These are phyloP conservation scores for Lithophane leautieri DNA, from an alignment of 2,888 invertebrate species.

Conservation along the genomic window DNA sequence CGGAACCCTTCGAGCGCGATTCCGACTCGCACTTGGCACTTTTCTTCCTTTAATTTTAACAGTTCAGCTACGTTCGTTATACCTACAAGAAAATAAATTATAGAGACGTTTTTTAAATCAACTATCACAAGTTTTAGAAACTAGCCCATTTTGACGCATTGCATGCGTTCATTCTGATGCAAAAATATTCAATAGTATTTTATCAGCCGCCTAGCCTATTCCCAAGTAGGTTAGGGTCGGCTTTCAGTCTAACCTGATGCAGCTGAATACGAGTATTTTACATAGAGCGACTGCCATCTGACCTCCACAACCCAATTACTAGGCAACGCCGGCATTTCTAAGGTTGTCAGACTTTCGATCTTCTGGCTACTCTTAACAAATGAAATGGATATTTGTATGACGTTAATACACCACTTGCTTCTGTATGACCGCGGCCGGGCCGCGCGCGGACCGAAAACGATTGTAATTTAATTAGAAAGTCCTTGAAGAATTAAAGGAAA, in stretches of 20 bases:
- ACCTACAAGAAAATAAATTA: neutral
- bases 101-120: neutral
- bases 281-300: slow-evolving; percentile 5
- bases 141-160: neutral
- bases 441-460: no score
- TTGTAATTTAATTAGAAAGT: no score
- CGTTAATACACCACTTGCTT: neutral
- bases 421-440: no score
- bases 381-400: neutral
- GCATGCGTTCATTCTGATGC: slow-evolving; percentile 3
- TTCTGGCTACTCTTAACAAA: slow-evolving; percentile 6
- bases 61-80: no score
- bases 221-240: slow-evolving; percentile 23
- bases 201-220: slow-evolving; percentile 8
- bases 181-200: slow-evolving; percentile 22
- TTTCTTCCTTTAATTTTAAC: no score
- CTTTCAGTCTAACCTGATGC: slow-evolving; percentile 1
- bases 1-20: no score
- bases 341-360: slow-evolving; percentile 18
- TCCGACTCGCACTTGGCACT: no score
- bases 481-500: no score
- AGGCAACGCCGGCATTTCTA: slow-evolving; percentile 14
- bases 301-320: slow-evolving; percentile 18
- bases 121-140: neutral
- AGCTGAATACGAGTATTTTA: slow-evolving; percentile 19